phyloP scores from a whole-genome alignment of 2,888 invertebrate species.

The Pristionchus entomophagus region DNA sequence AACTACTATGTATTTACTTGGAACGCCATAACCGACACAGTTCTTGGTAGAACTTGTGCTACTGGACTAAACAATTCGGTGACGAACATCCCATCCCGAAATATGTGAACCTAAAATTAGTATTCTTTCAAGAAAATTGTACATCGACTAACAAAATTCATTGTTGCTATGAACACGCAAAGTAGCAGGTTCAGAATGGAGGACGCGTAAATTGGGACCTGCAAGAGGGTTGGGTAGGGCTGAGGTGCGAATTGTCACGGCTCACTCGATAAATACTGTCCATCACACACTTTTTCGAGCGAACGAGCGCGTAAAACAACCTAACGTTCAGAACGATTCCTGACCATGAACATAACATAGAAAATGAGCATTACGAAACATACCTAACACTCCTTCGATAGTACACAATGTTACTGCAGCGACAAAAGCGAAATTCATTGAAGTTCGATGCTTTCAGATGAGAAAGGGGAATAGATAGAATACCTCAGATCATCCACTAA shows the following conservation, averaged over 20 bases:
- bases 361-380: neutral
- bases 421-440: neutral
- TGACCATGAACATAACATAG: neutral
- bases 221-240: neutral
- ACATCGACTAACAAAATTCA: slow-evolving; percentile 12
- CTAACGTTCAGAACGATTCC: neutral
- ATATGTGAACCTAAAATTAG: neutral
- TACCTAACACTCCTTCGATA: neutral
- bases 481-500: too few relatives aligned
- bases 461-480: too few relatives aligned
- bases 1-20: too few relatives aligned
- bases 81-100: too few relatives aligned
- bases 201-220: neutral
- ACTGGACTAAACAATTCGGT: neutral
- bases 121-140: too few relatives aligned
- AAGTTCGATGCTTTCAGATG: too few relatives aligned
- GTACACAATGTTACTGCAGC: neutral
- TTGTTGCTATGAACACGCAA: neutral
- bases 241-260: neutral
- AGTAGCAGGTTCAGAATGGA: neutral
- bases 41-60: neutral
- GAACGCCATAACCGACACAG: neutral
- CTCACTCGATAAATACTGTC: neutral
- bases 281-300: neutral
- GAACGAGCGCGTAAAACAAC: neutral